A percentile compares a stretch with the other conserved stretches of the same genome.
Evolutionary conservation across 1,140 invertebrate genomes (phyloP).

Genomic region (Sycophila sp.): DNA sequence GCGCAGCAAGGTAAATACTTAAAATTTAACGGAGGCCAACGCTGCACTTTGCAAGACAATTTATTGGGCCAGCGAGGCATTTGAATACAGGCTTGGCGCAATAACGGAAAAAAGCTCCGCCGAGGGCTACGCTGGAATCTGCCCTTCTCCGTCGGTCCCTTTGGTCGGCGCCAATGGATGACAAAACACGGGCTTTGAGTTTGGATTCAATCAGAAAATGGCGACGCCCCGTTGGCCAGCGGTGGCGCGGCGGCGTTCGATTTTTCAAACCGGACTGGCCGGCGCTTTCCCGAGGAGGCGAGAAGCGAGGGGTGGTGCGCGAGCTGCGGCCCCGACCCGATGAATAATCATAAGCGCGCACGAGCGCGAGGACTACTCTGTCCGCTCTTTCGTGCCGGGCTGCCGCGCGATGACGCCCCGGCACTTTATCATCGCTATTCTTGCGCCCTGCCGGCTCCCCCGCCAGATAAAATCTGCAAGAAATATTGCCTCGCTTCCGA

Average conservation of each 20-base stretch:
- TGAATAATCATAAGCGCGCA: conserved; percentile 57
- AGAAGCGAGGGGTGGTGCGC: neutral
- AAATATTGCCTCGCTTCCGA: conserved; percentile 40
- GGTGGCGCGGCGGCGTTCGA: conserved; percentile 40
- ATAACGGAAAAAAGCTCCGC: too few relatives aligned
- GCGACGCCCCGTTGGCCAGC: conserved; percentile 48
- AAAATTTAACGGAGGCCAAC: too few relatives aligned
- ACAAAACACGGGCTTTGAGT: conserved; percentile 56
- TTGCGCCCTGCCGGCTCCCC: too few relatives aligned
- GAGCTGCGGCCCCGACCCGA: conserved; percentile 46
- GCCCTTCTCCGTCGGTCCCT: neutral
- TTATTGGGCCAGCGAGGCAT: too few relatives aligned
- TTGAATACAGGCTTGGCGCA: too few relatives aligned
- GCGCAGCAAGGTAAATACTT: too few relatives aligned
- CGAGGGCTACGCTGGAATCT: conserved; percentile 4
- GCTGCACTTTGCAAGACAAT: too few relatives aligned
- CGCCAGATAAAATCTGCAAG: conserved; percentile 40
- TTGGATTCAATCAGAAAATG: conserved; percentile 59
- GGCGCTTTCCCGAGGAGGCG: conserved; percentile 35
- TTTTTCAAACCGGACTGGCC: conserved; percentile 31
- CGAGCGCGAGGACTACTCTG: conserved; percentile 37
- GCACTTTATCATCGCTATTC: conserved; percentile 41
- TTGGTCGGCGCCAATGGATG: conserved; percentile 52
- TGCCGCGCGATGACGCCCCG: conserved; percentile 16
- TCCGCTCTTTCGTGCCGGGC: conserved; percentile 13